These are phyloP conservation scores for Sphenopsis melanotis DNA, from an alignment of 2,797 vertebrate genomes.

Conservation along the genomic window DNA sequence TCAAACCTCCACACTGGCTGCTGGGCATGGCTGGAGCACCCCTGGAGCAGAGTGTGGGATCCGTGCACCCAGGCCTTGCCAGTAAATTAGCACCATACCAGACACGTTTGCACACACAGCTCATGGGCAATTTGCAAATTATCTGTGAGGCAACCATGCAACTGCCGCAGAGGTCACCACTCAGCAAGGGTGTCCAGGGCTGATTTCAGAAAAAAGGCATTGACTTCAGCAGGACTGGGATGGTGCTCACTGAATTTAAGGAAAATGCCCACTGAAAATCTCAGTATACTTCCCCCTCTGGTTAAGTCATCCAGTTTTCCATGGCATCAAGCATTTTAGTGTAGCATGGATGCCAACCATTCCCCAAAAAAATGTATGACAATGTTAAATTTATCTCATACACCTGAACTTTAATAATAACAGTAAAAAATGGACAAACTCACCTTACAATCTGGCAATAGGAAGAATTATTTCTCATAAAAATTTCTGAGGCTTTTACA, in stretches of 20 bases:
- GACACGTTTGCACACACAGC: not conserved
- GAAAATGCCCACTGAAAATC: not conserved
- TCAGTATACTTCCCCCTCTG: not conserved
- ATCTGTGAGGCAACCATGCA: not conserved
- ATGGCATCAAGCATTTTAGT: rapidly evolving
- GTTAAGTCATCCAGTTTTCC: not conserved
- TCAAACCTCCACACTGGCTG: not conserved
- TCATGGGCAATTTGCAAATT: not conserved
- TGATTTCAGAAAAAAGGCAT: not conserved
- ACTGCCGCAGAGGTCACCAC: not conserved
- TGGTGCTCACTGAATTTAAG: not conserved
- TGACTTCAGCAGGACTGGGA: not conserved
- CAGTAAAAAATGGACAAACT: not conserved
- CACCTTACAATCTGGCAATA: not conserved
- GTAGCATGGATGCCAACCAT: not conserved
- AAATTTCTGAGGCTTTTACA: not conserved
- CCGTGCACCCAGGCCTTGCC: not conserved
- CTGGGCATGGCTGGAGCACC: not conserved
- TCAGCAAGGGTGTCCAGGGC: not conserved
- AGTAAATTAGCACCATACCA: not conserved
- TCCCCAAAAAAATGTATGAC: not conserved
- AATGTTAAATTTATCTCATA: not conserved
- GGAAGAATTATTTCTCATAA: not conserved
- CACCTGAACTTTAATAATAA: not conserved
- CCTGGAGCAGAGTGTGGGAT: not conserved